Percentiles rank a stretch among this genome's conserved stretches.
These are phyloP conservation scores for Temnothorax unifasciatus DNA, from an alignment of 2,888 invertebrate genomes.

Conservation along the genomic window DNA sequence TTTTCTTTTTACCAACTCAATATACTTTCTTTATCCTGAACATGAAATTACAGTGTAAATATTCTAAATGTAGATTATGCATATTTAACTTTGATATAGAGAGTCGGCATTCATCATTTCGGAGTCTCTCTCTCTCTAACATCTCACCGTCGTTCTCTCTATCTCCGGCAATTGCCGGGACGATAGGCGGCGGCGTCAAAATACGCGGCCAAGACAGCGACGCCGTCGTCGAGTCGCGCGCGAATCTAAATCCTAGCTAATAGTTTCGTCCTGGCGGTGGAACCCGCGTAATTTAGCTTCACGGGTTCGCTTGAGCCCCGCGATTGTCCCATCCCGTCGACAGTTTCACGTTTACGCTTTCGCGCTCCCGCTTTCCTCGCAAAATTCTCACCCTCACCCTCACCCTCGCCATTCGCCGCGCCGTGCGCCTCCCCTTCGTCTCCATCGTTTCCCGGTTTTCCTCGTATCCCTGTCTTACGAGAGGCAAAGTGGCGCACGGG, in stretches of 20 bases:
- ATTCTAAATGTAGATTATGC: neutral
- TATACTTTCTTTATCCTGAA: neutral
- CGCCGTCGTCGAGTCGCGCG: conserved; percentile 61
- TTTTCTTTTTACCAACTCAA: neutral
- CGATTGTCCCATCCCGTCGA: conserved; percentile 58
- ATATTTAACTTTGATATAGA: neutral
- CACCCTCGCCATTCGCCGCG: neutral
- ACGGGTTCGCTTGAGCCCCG: conserved; percentile 68
- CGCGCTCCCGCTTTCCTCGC: conserved; percentile 55
- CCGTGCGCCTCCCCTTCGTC: neutral
- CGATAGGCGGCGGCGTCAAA: conserved; percentile 35
- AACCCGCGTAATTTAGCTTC: conserved; percentile 81
- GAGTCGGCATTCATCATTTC: conserved; percentile 23
- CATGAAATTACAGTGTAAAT: neutral
- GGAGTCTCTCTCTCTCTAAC: neutral
- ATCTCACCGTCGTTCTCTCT: conserved; percentile 11
- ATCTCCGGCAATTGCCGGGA: conserved; percentile 9
- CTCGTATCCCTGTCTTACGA: conserved; percentile 75
- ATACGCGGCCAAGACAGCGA: conserved; percentile 42
- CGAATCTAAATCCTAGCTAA: conserved; percentile 80
- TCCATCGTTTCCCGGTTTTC: conserved; percentile 47
- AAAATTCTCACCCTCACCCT: conserved; percentile 17
- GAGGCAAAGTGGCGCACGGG: conserved; percentile 71
- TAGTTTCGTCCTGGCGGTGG: conserved; percentile 76
- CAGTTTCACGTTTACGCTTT: conserved; percentile 56